Conservation (phyloP, 1,140 invertebrate species). For the Drosophila mauritiana region DNA sequence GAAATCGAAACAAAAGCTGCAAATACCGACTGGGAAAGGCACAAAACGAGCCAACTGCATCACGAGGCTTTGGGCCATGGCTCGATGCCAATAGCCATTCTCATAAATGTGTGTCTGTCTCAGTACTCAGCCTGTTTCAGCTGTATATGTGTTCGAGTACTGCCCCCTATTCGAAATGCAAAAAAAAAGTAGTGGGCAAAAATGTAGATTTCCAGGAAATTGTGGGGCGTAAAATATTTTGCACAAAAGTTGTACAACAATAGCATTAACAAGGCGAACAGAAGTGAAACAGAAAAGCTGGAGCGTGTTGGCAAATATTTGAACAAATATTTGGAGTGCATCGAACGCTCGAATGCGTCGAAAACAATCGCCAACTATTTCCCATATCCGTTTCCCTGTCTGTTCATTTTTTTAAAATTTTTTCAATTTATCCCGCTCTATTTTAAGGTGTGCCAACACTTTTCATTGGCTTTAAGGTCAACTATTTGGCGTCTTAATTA, state of each 20-base stretch:
- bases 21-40: conserved; percentile 49
- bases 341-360: conserved; percentile 57
- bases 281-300: conserved; percentile 28
- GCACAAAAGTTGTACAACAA: conserved; percentile 73
- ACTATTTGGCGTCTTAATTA: conserved; percentile 49
- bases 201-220: conserved; percentile 49
- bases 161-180: conserved; percentile 20
- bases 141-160: conserved; percentile 5
- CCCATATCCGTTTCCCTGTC: not conserved
- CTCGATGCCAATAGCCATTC: conserved; percentile 64
- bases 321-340: conserved; percentile 70
- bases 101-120: conserved; percentile 44
- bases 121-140: conserved; percentile 1
- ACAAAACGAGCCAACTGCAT: conserved; percentile 48
- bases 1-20: conserved; percentile 68
- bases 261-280: conserved; percentile 58
- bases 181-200: conserved; percentile 17
- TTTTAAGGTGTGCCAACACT: not conserved
- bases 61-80: conserved; percentile 56
- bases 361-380: conserved; percentile 61
- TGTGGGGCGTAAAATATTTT: conserved; percentile 71
- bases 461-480: conserved; percentile 22
- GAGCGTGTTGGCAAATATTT: conserved; percentile 59
- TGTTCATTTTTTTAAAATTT: not conserved
- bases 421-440: conserved; percentile 3